phyloP scores from a whole-genome alignment of 2,113 vertebrate genomes.

The Rhodinocichla rosea region DNA sequence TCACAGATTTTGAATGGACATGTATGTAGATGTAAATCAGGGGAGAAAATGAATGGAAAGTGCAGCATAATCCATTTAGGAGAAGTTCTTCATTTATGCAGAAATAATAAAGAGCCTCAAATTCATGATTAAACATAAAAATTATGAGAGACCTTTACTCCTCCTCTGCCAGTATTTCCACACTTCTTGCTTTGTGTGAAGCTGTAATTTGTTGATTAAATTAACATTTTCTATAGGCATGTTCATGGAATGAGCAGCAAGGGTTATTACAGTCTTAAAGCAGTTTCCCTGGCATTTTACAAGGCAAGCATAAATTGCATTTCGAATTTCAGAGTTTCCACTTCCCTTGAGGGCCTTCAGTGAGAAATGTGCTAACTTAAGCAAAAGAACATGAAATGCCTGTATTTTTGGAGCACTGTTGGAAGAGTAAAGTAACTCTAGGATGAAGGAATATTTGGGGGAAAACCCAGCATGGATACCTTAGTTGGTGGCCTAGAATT shows the following conservation, averaged over 20 bases:
- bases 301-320: conserved; percentile 50
- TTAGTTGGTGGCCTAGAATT: background rate
- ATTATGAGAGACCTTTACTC: background rate
- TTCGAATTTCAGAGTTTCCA: conserved; percentile 25
- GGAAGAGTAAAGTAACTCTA: background rate
- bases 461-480: background rate
- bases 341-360: conserved; percentile 49
- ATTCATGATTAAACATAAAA: conserved; percentile 38
- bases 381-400: conserved; percentile 35
- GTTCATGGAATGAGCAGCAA: conserved; percentile 41
- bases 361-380: conserved; percentile 44
- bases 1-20: conserved; percentile 32
- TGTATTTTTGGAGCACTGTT: background rate
- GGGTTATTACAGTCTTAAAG: conserved; percentile 54
- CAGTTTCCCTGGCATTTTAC: conserved; percentile 52
- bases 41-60: conserved; percentile 32
- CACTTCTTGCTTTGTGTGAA: conserved; percentile 4
- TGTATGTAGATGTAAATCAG: conserved; percentile 28
- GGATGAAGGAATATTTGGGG: background rate
- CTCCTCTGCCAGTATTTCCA: background rate
- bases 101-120: conserved; percentile 33
- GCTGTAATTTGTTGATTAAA: conserved; percentile 63
- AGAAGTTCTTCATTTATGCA: conserved; percentile 35
- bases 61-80: conserved; percentile 28
- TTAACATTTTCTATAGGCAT: conserved; percentile 53